These are phyloP conservation scores for Equus quagga DNA, from an alignment of 2,113 vertebrate species.

Conservation along the genomic window DNA sequence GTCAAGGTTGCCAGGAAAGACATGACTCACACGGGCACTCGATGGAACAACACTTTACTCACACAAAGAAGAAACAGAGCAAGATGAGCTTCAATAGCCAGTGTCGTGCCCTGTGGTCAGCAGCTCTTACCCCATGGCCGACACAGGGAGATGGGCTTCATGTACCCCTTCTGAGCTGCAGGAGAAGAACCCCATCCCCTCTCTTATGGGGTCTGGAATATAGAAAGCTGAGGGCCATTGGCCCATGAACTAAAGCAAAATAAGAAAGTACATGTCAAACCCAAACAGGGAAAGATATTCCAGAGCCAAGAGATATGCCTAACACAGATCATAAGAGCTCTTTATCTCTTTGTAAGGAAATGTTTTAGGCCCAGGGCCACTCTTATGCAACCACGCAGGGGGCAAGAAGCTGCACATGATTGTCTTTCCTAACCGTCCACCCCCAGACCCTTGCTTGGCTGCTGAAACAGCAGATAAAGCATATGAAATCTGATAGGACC, in stretches of 20 bases:
- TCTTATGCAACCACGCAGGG: background rate
- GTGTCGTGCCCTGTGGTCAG: background rate
- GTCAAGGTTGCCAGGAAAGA: background rate
- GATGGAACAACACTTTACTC: background rate
- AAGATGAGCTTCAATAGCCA: background rate
- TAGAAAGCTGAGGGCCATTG: background rate
- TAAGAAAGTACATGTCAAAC: background rate
- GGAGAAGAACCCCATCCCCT: background rate
- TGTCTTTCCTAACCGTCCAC: background rate
- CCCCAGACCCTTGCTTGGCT: background rate
- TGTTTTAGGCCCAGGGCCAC: background rate
- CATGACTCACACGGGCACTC: background rate
- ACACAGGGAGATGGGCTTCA: background rate
- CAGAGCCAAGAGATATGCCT: background rate
- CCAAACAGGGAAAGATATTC: background rate
- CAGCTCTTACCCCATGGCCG: background rate
- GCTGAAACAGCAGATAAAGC: too few species aligned
- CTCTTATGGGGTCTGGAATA: background rate
- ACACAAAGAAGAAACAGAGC: background rate
- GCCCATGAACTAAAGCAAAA: background rate
- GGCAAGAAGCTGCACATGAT: background rate
- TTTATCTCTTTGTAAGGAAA: background rate
- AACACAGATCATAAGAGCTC: background rate
- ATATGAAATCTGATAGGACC: accelerated
- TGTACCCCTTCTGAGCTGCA: background rate